A percentile compares a stretch with the other conserved stretches of the same genome.
Conservation (phyloP, 2,888 invertebrate genomes). For the Lepidochrysops patricia region DNA sequence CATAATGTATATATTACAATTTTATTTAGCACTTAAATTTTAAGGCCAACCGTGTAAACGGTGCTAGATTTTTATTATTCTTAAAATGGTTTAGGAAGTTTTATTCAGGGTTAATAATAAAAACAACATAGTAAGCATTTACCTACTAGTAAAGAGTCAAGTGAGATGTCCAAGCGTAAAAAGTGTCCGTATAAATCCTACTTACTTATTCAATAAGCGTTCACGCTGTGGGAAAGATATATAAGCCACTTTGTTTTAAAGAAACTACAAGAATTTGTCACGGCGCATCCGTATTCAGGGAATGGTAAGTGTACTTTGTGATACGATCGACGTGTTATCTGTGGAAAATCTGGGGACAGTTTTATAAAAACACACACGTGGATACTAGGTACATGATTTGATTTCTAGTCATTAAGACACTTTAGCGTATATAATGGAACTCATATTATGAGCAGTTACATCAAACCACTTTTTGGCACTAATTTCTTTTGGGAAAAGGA, state of each 20-base stretch:
- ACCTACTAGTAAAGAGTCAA: constrained; percentile 4
- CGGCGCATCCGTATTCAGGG: constrained; percentile 54
- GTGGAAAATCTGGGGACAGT: background rate
- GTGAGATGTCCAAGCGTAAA: constrained; percentile 15
- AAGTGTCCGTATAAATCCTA: constrained; percentile 38
- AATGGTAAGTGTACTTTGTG: constrained; percentile 34
- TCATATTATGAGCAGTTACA: too few relatives aligned
- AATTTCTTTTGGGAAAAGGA: too few relatives aligned
- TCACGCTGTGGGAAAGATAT: constrained; percentile 61
- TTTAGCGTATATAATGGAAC: background rate
- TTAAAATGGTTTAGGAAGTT: too few relatives aligned
- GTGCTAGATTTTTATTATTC: too few relatives aligned
- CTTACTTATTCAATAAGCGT: constrained; percentile 68
- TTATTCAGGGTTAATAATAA: too few relatives aligned
- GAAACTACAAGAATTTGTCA: constrained; percentile 62
- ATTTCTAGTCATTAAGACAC: background rate
- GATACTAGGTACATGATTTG: background rate
- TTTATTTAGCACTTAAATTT: too few relatives aligned
- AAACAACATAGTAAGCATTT: too few relatives aligned
- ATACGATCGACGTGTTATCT: constrained; percentile 11
- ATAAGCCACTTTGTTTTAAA: constrained; percentile 61
- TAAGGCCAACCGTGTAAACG: too few relatives aligned
- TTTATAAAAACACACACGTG: background rate
- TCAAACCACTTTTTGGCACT: too few relatives aligned
- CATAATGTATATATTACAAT: too few relatives aligned